Evolutionary conservation across 2,113 vertebrate species (phyloP), one percentile per base, ranked within the genome.

Genomic region (Oenanthe oenanthe): DNA sequence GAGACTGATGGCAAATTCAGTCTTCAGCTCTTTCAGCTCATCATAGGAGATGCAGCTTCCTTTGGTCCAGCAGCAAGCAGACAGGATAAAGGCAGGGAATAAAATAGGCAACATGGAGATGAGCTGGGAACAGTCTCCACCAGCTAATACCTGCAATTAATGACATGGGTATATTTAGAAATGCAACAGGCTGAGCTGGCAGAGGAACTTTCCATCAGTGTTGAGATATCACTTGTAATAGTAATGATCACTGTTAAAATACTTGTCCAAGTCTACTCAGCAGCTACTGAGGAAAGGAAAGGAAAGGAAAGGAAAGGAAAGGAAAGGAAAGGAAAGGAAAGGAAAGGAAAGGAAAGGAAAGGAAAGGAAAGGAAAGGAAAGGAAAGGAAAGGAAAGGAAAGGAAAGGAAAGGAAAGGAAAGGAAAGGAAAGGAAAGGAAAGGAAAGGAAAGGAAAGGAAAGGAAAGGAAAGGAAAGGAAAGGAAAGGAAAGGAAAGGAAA

Each of bases 1-100:
- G 77, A 99, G 97, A 31, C 71, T 95, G 85, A 99, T 51, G 5
- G 98, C 98, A 88, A 99, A 98, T 60, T 98, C 92, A 3, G 96
- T 94, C 96, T 98, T 98, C 63, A 98, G 97, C 82, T 98, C 95
- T 20, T 82, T 97, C 95, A 98, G 97, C 93, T 96, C 96, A 94
- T 98, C 96, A 13, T 95, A 89, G 28, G 98, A 96, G 79, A 97
- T 85, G 63, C 97, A 70, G 70, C 65, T 91, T 42, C 97, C 96
- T 38, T 82, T 71, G n/a, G 73, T 84, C 92, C 96, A 70, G 96
- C 97, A 96, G 82, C 97, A 98, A 51, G 97, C 68, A 76, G 91
- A 97, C 31, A 98, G 36, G 29, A 98, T 70, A n/a, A 98, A 85
- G 6, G 92, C 78, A 17, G 90, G 80, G 90, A 97, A 58, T 19